Percentiles rank a stretch among this genome's conserved stretches.
Evolutionary conservation across 2,888 invertebrate genomes (phyloP).

Genomic region (Neria commutata): DNA sequence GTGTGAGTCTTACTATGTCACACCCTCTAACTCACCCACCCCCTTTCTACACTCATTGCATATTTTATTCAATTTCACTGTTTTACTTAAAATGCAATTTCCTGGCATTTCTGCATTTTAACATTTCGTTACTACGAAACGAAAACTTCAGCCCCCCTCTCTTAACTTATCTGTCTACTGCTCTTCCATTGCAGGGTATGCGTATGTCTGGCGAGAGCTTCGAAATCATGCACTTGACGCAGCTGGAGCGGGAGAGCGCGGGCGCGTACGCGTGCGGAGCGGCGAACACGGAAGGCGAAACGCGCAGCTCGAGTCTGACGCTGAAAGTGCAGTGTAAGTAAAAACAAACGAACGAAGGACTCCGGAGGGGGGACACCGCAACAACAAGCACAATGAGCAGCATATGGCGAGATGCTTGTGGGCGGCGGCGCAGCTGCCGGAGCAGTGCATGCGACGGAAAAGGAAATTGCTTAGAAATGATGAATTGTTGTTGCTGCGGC

Average conservation of each 20-base stretch:
- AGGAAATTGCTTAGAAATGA: conserved; percentile 51
- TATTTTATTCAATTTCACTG: conserved; percentile 2
- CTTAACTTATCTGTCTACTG: neutral
- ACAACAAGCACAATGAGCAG: conserved; percentile 39
- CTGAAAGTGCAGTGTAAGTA: conserved; percentile 82
- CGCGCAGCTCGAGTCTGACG: conserved; percentile 75
- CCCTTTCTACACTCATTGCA: neutral
- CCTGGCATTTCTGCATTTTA: conserved; percentile 1
- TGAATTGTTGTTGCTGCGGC: conserved; percentile 29
- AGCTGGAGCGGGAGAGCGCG: conserved; percentile 72
- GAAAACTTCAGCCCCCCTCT: neutral
- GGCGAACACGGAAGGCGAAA: conserved; percentile 79
- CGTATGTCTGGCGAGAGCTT: conserved; percentile 62
- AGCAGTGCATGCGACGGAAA: conserved; percentile 27
- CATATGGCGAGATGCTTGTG: neutral
- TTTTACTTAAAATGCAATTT: conserved; percentile 18
- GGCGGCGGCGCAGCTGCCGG: neutral
- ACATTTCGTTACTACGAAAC: neutral
- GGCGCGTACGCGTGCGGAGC: conserved; percentile 84
- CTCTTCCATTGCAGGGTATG: conserved; percentile 62
- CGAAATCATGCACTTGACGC: conserved; percentile 70
- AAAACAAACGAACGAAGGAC: conserved; percentile 14
- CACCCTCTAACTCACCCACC: too few species aligned
- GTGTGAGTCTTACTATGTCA: too few species aligned
- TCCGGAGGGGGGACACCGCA: conserved; percentile 34